A percentile compares a stretch with the other conserved stretches of the same genome.
phyloP scores from a whole-genome alignment of 92 coral and sea anemone species.

The Actinernus sp. region DNA sequence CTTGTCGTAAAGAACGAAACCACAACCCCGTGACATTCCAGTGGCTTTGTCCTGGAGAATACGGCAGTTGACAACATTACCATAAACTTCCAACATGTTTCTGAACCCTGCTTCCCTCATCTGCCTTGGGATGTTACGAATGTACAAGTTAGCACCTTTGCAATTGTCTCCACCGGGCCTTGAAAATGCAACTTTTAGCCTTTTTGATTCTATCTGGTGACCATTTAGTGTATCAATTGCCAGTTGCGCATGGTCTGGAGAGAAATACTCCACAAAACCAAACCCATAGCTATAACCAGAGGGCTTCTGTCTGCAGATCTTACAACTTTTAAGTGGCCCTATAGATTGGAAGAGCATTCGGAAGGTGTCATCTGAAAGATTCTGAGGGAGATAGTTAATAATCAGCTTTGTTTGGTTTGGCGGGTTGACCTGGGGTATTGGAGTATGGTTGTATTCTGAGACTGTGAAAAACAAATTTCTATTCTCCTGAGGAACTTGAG shows the following conservation, averaged over 20 bases:
- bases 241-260: conserved; percentile 81
- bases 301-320: conserved; percentile 75
- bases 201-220: conserved; percentile 60
- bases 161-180: conserved; percentile 69
- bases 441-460: neutral
- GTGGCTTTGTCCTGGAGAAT: conserved; percentile 68
- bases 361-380: conserved; percentile 69
- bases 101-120: conserved; percentile 50
- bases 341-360: conserved; percentile 61
- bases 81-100: conserved; percentile 54
- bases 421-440: neutral
- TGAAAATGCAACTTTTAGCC: conserved; percentile 82
- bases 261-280: conserved; percentile 89
- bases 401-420: conserved; percentile 80
- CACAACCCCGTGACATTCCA: conserved; percentile 75
- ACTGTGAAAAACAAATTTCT: too few relatives aligned
- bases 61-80: conserved; percentile 74
- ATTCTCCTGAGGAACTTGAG: too few relatives aligned
- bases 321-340: conserved; percentile 80
- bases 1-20: conserved; percentile 73
- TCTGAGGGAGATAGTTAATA: conserved; percentile 80
- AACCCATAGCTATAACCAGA: conserved; percentile 90
- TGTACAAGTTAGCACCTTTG: conserved; percentile 81
- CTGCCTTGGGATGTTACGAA: conserved; percentile 78
- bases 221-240: conserved; percentile 79